These are phyloP conservation scores for Caenorhabditis briggsae DNA, from an alignment of 1,140 invertebrate species.

Conservation along the genomic window DNA sequence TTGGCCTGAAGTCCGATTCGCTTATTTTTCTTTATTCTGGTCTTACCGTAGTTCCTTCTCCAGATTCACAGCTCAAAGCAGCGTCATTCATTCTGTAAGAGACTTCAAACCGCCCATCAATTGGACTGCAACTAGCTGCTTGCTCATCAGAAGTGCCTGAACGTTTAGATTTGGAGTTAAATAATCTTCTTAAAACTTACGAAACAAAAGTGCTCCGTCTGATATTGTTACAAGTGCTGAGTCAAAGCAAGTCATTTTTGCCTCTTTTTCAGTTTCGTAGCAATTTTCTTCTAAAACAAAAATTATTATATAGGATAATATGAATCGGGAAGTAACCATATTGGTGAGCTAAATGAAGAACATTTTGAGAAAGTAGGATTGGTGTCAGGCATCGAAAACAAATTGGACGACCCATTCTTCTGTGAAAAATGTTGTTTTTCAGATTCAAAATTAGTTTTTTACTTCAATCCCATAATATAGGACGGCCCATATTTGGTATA, in stretches of 20 bases:
- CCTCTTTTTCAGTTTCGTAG: slow-evolving; percentile 56
- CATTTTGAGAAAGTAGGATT: slow-evolving; percentile 33
- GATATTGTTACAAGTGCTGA: slow-evolving; percentile 3
- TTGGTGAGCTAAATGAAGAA: slow-evolving; percentile 57
- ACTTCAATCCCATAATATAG: slow-evolving; percentile 59
- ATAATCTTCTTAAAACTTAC: slow-evolving; percentile 27
- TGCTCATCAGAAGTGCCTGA: slow-evolving; percentile 25
- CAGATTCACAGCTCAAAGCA: slow-evolving; percentile 57
- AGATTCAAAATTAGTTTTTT: neutral
- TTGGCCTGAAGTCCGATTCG: slow-evolving; percentile 21
- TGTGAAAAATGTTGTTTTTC: neutral
- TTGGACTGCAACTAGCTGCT: slow-evolving; percentile 50
- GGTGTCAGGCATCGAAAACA: slow-evolving; percentile 56
- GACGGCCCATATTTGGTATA: slow-evolving; percentile 33
- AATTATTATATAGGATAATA: neutral
- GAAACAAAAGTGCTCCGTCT: slow-evolving; percentile 59
- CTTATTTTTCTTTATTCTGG: neutral
- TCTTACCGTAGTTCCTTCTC: slow-evolving; percentile 60
- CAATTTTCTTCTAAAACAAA: slow-evolving; percentile 61
- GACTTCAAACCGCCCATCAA: slow-evolving; percentile 59
- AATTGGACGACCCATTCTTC: slow-evolving; percentile 42
- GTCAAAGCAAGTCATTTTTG: slow-evolving; percentile 63
- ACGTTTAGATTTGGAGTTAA: no score
- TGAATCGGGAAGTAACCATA: neutral
- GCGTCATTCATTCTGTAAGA: slow-evolving; percentile 55